Evolutionary conservation across 2,797 vertebrate genomes (phyloP).

Genomic region (Eleutherodactylus coqui): DNA sequence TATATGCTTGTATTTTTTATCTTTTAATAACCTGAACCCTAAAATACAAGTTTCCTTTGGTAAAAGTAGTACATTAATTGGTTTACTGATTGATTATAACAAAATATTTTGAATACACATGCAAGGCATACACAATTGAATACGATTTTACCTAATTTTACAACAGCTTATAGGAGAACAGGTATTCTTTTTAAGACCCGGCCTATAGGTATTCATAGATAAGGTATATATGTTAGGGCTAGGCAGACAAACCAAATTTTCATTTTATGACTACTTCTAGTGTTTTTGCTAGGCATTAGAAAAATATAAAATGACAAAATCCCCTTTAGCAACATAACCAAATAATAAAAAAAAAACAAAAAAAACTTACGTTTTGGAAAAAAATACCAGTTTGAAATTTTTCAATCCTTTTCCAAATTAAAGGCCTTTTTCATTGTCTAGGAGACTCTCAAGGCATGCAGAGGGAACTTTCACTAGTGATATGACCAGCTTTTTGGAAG

Average conservation of each 20-base stretch:
- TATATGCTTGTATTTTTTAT: background rate
- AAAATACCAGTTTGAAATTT: background rate
- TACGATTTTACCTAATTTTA: background rate
- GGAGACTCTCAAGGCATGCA: slow-evolving; percentile 86
- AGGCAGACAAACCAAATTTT: no score
- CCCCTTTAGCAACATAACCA: background rate
- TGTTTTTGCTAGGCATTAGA: background rate
- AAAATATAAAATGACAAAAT: background rate
- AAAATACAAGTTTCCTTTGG: background rate
- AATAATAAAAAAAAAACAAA: background rate
- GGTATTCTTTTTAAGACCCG: no score
- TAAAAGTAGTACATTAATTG: background rate
- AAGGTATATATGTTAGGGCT: no score
- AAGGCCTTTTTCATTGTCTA: slow-evolving; percentile 71
- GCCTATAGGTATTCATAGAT: no score
- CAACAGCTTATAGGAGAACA: no score
- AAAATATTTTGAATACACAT: background rate
- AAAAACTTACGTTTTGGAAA: no score
- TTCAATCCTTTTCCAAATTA: background rate
- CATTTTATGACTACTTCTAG: background rate
- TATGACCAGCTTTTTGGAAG: slow-evolving; percentile 93
- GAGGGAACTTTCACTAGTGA: slow-evolving; percentile 97
- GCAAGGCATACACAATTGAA: background rate
- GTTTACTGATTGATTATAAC: background rate
- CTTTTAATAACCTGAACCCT: background rate